Evolutionary conservation across 2,888 invertebrate genomes (phyloP), one percentile per base, ranked within the genome.

Genomic region (Drosophila mettleri): DNA sequence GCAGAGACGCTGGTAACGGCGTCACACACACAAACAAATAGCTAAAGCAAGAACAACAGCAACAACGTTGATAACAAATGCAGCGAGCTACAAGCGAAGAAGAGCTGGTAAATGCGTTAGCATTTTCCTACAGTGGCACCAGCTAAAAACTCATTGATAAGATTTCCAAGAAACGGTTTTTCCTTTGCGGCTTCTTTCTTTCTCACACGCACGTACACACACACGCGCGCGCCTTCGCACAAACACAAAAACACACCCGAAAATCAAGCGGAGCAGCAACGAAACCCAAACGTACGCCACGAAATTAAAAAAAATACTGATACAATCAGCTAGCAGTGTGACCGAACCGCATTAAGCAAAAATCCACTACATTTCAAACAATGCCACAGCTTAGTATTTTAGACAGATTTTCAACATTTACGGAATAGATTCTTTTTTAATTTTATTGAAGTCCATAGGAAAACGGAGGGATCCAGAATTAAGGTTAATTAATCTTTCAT

Each of bases 141-240:
- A 46, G 41, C 31, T 60, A 63, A 59, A 63, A 54, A 55, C 69
- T 71, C 86, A 83, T 83, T 86, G 83, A 83, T 83, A 82, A 86
- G 78, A 78, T 79, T 86, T 83, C 86, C 62, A 55, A 65, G 83
- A 86, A 82, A 68, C 68, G 66, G 53, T 53, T 80, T 74, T 80
- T 79, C 74, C 73, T 73, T 66, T 65, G 73, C 81, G 82, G 80
- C 85, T 74, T 81, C 82, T 69, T 20, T 59, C 74, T 66, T 64
- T 55, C 57, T 69, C 59, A 38, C 70, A 58, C 79, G 57, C 74
- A 65, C 58, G 36, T 69, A 57, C 79, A 61, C 77, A 63, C 58
- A 63, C 65, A 54, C 67, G 34, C 60, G 52, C 64, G 58, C 62
- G 64, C 55, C 38, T 64, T 43, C 61, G 61, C 66, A 63, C 61